Conservation (phyloP, 2,797 vertebrate species). For the Pteronotus mesoamericanus region DNA sequence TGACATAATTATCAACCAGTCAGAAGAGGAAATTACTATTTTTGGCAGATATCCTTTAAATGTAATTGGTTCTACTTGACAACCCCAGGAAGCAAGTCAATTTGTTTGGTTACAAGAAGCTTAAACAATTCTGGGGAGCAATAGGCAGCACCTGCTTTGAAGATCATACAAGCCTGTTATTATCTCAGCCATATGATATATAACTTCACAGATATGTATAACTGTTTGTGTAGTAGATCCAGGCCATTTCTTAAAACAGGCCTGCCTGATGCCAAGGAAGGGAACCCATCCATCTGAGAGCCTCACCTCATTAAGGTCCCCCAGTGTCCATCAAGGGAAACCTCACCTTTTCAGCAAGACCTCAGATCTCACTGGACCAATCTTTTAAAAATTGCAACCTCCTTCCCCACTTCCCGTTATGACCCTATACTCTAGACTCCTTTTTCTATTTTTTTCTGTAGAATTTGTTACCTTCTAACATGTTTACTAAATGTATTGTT, state of each 20-base stretch:
- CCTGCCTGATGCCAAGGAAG: not conserved
- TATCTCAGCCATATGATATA: not conserved
- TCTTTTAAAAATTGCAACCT: not conserved
- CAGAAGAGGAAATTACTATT: slow-evolving; percentile 15
- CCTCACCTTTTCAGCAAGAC: not conserved
- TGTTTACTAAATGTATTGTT: not conserved
- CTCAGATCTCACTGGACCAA: not conserved
- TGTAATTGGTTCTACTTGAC: slow-evolving; percentile 24
- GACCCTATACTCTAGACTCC: not conserved
- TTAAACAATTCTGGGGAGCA: not conserved
- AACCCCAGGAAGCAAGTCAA: not conserved
- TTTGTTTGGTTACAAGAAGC: not conserved
- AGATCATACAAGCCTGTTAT: not conserved
- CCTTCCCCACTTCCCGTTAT: not conserved
- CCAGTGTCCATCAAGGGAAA: not conserved
- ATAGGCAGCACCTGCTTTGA: not conserved
- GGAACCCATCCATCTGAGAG: not conserved
- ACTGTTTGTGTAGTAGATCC: not conserved
- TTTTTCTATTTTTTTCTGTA: not conserved
- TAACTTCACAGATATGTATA: not conserved
- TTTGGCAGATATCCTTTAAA: slow-evolving; percentile 53
- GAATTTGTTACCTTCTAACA: not conserved
- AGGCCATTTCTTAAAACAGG: not conserved
- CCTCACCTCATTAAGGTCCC: not conserved
- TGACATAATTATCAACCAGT: slow-evolving; percentile 38